Conservation (phyloP, 2,888 invertebrate species). For the Aradus depressus region DNA sequence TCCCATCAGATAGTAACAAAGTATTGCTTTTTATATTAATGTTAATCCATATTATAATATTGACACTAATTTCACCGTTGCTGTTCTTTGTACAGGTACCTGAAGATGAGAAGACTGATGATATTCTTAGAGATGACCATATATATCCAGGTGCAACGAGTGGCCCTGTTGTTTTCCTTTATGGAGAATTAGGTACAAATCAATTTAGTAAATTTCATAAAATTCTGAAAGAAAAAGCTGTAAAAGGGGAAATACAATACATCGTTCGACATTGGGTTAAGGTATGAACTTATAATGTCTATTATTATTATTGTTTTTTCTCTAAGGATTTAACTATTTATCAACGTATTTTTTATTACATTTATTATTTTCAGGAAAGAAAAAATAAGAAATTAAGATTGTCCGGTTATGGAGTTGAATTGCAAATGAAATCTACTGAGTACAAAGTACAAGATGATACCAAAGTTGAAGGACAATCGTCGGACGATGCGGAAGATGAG, state of each 20-base stretch:
- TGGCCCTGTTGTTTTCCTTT: constrained; percentile 62
- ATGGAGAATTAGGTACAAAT: constrained; percentile 75
- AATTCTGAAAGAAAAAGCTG: constrained; percentile 54
- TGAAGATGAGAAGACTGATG: constrained; percentile 7
- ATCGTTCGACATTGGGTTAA: constrained; percentile 77
- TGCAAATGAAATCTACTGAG: constrained; percentile 97
- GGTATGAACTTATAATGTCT: constrained; percentile 40
- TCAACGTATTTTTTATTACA: constrained; percentile 4
- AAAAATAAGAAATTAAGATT: constrained; percentile 53
- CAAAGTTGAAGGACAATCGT: constrained; percentile 45
- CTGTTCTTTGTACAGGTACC: no score
- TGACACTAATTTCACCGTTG: no score
- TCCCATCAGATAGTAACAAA: no score
- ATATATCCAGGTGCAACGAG: constrained; percentile 66
- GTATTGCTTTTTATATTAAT: no score
- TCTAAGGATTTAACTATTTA: background rate
- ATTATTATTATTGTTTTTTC: background rate
- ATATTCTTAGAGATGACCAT: constrained; percentile 53
- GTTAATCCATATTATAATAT: no score
- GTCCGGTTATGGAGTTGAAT: constrained; percentile 95
- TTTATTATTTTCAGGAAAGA: constrained; percentile 35
- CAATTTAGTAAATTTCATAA: constrained; percentile 65
- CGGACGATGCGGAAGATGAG: constrained; percentile 44
- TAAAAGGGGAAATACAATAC: constrained; percentile 65
- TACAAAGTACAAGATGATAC: constrained; percentile 85